These are phyloP conservation scores for Ormyrus labotus DNA, from an alignment of 2,888 invertebrate genomes.

Conservation along the genomic window DNA sequence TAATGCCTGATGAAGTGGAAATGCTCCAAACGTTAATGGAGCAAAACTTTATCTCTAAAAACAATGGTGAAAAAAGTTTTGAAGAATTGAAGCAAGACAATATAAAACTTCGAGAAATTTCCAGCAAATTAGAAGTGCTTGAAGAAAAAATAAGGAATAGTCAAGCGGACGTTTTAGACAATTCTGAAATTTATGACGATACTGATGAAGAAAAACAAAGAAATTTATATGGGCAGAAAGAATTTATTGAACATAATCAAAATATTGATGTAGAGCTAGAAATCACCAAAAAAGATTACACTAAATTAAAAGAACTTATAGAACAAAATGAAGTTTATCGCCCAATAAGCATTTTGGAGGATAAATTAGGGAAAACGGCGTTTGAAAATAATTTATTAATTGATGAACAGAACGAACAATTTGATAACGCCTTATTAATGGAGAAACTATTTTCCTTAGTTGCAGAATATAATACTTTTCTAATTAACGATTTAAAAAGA, in stretches of 20 bases:
- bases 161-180: neutral
- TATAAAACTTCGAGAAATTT: conserved; percentile 74
- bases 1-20: conserved; percentile 78
- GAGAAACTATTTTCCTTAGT: conserved; percentile 39
- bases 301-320: conserved; percentile 37
- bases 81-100: conserved; percentile 81
- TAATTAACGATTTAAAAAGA: conserved; percentile 46
- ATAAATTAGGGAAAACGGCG: conserved; percentile 35
- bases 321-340: conserved; percentile 50
- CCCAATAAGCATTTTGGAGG: conserved; percentile 52
- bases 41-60: conserved; percentile 69
- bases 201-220: conserved; percentile 9
- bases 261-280: conserved; percentile 4
- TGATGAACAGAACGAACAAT: conserved; percentile 13
- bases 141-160: conserved; percentile 76
- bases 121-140: conserved; percentile 75
- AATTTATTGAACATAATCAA: neutral
- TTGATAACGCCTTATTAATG: conserved; percentile 19
- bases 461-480: conserved; percentile 41
- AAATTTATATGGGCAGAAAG: neutral
- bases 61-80: conserved; percentile 79
- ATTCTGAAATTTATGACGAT: conserved; percentile 6
- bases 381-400: conserved; percentile 3
- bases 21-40: conserved; percentile 72
- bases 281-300: conserved; percentile 16